phyloP scores from a whole-genome alignment of 2,797 vertebrate genomes.

The Pangasius djambal region DNA sequence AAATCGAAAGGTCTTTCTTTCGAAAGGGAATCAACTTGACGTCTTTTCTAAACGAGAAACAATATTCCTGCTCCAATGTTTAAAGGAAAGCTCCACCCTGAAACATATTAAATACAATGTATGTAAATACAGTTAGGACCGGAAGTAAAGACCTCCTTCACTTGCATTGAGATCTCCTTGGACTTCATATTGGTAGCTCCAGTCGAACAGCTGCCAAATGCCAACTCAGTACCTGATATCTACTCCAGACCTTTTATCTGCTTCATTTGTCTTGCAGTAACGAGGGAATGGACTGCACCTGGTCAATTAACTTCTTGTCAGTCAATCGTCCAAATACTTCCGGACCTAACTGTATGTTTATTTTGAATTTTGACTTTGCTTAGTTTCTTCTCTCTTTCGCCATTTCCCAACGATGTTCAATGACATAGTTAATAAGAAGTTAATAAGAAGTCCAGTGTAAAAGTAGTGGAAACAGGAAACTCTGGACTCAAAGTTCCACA shows the following conservation, averaged over 20 bases:
- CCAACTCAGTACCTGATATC: no score
- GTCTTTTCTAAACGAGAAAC: background rate
- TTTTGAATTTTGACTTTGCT: background rate
- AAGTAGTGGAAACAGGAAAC: no score
- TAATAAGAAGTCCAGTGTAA: background rate
- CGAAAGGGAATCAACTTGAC: background rate
- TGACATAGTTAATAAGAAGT: no score
- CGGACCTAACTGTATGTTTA: background rate
- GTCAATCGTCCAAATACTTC: no score
- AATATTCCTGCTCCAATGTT: background rate
- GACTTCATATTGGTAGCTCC: no score
- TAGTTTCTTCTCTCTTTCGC: background rate
- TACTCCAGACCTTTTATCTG: no score
- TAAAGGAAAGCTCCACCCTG: background rate
- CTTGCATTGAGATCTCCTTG: no score
- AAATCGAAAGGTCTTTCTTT: background rate
- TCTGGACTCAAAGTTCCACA: background rate
- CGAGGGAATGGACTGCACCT: no score
- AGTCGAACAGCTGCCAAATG: no score
- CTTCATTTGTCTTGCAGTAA: no score
- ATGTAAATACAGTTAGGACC: background rate
- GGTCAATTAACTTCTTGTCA: no score
- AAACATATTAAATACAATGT: background rate
- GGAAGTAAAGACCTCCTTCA: no score
- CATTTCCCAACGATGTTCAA: background rate